Base-by-base conservation (phyloP, 2,797 vertebrate species). In the Caiman crocodilus region DNA sequence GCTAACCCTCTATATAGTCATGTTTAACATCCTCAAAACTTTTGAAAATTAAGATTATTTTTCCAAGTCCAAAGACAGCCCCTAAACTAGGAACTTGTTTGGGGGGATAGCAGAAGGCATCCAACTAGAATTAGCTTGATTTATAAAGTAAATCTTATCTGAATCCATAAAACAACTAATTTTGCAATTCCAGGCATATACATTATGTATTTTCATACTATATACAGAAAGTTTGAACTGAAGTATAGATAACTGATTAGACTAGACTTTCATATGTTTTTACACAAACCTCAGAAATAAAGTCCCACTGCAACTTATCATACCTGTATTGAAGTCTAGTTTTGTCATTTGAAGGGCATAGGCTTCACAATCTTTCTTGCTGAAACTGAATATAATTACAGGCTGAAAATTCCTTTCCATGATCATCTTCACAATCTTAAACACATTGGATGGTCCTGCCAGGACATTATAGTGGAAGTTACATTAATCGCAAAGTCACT, bases 351-450 rank as follows among this genome's bases (percentile, higher is more conserved):
- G 99, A 93, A 99, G 98, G 10, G 99, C 99, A 23, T 99, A 99
- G 14, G 99, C 99, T 98, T 99, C 99, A 23, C 99, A 99, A 87
- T 99, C 99, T 87, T 99, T 99, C 94, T 99, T 99, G 97, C 99
- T 99, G 98, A 99, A 99, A 97, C 99, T 99, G 97, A 99, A 99
- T 94, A 99, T 99, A 95, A 99, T 99, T 81, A 99, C 99, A 3
- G 99, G 99, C 92, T 99, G 99, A 97, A 99, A 99, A 98, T 99
- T 99, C 88, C 99, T 99, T 98, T 99, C 99, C 99, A 99, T 99
- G 89, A 99, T 99, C 99, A 99, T 99, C 98, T 99, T 99, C 82
- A 99, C 99, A 82, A 99, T 99, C 96, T 99, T 99, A 96, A 99
- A 99, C 63, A 99, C 99, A 79, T 99, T 99, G 84, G 99, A 99